Evolutionary conservation across 1,140 invertebrate genomes (phyloP).

Genomic region (Colletes gigas): DNA sequence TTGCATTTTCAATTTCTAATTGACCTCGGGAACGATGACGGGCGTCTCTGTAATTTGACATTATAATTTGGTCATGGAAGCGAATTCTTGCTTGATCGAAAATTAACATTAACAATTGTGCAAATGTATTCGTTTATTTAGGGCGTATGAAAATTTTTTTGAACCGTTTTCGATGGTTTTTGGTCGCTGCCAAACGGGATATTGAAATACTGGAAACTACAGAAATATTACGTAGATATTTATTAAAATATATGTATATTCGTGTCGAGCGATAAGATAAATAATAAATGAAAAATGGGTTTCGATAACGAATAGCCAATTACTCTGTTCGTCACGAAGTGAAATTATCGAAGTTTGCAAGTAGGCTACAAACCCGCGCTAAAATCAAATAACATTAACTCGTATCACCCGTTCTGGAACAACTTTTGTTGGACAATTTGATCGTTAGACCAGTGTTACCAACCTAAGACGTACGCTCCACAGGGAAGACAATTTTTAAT

Average conservation of each 20-base stretch:
- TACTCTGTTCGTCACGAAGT: slow-evolving; percentile 6
- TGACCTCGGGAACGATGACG: background rate
- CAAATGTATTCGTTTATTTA: too few species aligned
- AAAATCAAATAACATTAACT: slow-evolving; percentile 18
- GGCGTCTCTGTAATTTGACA: background rate
- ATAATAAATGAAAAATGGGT: background rate
- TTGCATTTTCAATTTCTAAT: background rate
- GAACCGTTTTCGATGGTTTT: background rate
- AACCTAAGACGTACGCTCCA: too few species aligned
- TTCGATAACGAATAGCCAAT: background rate
- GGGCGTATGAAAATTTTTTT: too few species aligned
- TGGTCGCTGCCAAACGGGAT: background rate
- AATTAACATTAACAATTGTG: background rate
- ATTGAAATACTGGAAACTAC: background rate
- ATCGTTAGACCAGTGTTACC: background rate
- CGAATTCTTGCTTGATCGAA: background rate
- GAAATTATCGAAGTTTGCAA: slow-evolving; percentile 45
- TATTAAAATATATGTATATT: too few species aligned
- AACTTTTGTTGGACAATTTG: background rate
- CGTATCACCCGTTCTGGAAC: background rate
- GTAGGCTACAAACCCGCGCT: slow-evolving; percentile 39
- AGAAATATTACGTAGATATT: background rate
- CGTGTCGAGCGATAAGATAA: slow-evolving; percentile 31
- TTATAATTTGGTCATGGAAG: background rate
- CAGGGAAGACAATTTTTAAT: too few species aligned